Conservation (phyloP, 2,797 vertebrate genomes). For the Lagocephalus sceleratus region DNA sequence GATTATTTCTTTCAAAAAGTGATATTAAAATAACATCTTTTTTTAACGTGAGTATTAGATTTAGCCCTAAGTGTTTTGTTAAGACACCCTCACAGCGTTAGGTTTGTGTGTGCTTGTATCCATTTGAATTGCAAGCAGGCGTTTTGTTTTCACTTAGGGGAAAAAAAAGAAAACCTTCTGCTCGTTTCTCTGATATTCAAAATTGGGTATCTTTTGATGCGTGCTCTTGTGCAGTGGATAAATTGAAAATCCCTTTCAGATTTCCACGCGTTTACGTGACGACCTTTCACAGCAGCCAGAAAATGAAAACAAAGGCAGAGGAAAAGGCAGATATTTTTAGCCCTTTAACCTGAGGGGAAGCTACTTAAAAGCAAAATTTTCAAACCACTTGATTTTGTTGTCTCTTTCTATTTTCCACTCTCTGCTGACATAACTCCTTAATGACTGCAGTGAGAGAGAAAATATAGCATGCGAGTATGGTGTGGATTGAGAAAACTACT, state of each 20-base stretch:
- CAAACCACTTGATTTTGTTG: not conserved
- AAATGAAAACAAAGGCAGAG: conserved; percentile 17
- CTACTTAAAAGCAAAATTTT: conserved; percentile 17
- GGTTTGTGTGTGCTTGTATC: conserved; percentile 27
- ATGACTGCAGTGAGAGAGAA: conserved; percentile 41
- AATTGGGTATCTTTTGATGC: conserved; percentile 54
- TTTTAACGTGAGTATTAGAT: no score
- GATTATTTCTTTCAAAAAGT: no score
- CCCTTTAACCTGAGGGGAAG: conserved; percentile 25
- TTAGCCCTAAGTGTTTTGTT: conserved; percentile 1
- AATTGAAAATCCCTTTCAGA: conserved; percentile 30
- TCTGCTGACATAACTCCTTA: conserved; percentile 30
- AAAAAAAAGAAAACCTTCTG: conserved; percentile 34
- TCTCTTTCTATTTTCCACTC: conserved; percentile 8
- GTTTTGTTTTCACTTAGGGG: conserved; percentile 48
- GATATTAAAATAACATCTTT: no score
- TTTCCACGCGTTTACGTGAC: conserved; percentile 21
- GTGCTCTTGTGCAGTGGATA: conserved; percentile 28
- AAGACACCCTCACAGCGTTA: conserved; percentile 12
- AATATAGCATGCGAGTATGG: conserved; percentile 46
- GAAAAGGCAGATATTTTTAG: conserved; percentile 29
- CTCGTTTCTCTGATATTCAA: conserved; percentile 51
- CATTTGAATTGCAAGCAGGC: conserved; percentile 38
- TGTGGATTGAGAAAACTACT: conserved; percentile 29
- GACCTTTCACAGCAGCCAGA: conserved; percentile 27